Conservation (phyloP, 2,797 vertebrate genomes). For the Hypotaenidia okinawae region DNA sequence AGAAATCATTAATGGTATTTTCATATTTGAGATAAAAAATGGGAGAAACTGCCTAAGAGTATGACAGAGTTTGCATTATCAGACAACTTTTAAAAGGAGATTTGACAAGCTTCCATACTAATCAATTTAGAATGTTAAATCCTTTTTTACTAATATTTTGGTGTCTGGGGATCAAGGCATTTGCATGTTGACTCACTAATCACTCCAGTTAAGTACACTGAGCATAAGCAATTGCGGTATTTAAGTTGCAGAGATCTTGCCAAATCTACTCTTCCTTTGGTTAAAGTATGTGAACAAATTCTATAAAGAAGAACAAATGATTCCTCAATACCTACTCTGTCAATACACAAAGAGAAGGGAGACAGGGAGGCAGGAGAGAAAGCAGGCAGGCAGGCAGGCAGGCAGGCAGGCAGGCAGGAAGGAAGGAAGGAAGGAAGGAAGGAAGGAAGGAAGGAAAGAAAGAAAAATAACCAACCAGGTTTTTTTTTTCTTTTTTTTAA, state of each 20-base stretch:
- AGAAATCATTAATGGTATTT: background rate
- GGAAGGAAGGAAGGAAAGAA: too few species aligned
- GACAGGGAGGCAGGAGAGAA: too few species aligned
- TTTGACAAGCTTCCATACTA: background rate
- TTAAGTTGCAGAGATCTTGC: background rate
- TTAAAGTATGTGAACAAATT: background rate
- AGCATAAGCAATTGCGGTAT: background rate
- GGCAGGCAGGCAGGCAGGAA: background rate
- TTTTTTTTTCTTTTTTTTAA: background rate
- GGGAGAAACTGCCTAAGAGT: background rate
- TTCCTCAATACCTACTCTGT: background rate
- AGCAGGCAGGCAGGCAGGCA: too few species aligned
- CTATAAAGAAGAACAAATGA: background rate
- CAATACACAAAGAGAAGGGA: background rate
- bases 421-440: too few species aligned
- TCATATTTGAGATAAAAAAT: background rate
- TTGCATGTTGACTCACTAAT: background rate
- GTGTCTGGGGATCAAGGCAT: background rate
- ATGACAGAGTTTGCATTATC: background rate
- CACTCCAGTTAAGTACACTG: background rate
- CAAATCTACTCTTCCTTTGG: background rate
- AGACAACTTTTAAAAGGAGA: background rate
- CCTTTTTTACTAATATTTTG: background rate
- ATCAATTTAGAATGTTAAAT: background rate
- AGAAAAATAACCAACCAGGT: background rate